Percentiles rank a stretch among this genome's conserved stretches.
These are phyloP conservation scores for Andrena fulva DNA, from an alignment of 2,888 invertebrate species.

Conservation along the genomic window DNA sequence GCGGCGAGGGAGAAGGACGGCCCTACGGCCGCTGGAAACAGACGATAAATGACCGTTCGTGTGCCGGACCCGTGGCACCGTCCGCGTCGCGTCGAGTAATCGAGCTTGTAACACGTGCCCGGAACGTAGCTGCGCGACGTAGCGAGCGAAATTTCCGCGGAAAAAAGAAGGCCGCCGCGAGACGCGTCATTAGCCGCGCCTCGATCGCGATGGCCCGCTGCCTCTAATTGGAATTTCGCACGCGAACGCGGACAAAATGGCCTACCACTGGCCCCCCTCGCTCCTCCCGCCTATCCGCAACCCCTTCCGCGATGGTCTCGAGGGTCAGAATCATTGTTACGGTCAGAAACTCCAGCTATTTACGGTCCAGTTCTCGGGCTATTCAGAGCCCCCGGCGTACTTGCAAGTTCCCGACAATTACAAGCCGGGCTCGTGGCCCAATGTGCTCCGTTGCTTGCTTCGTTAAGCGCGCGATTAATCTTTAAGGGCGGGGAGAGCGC, in stretches of 20 bases:
- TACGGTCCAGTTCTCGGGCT: constrained; percentile 18
- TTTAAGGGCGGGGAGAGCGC: constrained; percentile 1
- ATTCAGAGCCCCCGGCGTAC: constrained; percentile 25
- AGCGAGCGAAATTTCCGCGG: constrained; percentile 15
- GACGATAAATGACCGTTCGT: constrained; percentile 64
- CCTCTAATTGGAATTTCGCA: constrained; percentile 55
- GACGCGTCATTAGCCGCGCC: constrained; percentile 23
- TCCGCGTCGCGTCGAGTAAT: constrained; percentile 40
- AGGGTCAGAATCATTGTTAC: background rate
- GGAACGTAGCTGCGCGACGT: constrained; percentile 36
- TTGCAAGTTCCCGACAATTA: constrained; percentile 47
- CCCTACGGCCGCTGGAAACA: constrained; percentile 34
- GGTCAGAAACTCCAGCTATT: constrained; percentile 20
- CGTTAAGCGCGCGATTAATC: constrained; percentile 44
- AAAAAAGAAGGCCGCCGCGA: constrained; percentile 9
- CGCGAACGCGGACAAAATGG: constrained; percentile 45
- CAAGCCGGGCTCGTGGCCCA: constrained; percentile 11
- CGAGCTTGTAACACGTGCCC: constrained; percentile 60
- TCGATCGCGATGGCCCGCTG: constrained; percentile 44
- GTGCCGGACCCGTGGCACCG: constrained; percentile 40
- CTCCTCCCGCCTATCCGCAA: background rate
- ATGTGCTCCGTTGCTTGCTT: constrained; percentile 21
- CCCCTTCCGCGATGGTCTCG: background rate
- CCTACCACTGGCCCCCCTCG: constrained; percentile 9
- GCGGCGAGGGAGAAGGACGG: background rate